phyloP scores from a whole-genome alignment of 2,888 invertebrate genomes.

The Aricia artaxerxes region DNA sequence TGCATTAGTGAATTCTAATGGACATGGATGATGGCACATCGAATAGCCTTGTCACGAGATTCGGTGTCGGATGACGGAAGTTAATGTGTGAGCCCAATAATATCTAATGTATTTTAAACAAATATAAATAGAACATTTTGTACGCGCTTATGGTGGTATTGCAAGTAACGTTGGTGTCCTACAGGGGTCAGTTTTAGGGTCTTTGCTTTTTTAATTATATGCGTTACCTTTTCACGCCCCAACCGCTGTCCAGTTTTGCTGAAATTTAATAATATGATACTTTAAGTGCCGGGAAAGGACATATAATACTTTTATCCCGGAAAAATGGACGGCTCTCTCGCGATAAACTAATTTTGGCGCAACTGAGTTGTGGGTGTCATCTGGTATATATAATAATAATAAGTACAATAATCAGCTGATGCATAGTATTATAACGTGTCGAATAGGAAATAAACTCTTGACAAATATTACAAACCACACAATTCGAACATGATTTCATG shows the following conservation, averaged over 20 bases:
- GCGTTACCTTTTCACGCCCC: no score
- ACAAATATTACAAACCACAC: not conserved
- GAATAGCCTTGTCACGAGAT: not conserved
- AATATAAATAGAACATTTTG: not conserved
- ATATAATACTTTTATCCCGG: no score
- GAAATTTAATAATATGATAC: no score
- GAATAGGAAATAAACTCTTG: not conserved
- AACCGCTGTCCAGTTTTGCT: no score
- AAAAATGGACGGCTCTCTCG: no score
- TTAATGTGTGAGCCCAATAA: not conserved
- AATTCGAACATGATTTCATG: slow-evolving; percentile 1
- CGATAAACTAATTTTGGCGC: no score
- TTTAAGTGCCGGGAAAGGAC: no score
- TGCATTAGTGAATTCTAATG: slow-evolving; percentile 3
- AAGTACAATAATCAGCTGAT: not conserved
- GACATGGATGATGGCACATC: not conserved
- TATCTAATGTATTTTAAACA: not conserved
- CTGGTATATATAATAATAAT: not conserved
- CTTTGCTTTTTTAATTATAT: not conserved
- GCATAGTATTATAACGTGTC: not conserved
- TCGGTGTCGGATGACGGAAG: slow-evolving; percentile 16
- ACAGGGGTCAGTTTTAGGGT: not conserved
- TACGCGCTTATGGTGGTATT: not conserved
- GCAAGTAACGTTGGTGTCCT: not conserved
- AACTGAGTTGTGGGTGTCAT: no score